phyloP scores from a whole-genome alignment of 2,113 vertebrate species.

The Spilogale gracilis region DNA sequence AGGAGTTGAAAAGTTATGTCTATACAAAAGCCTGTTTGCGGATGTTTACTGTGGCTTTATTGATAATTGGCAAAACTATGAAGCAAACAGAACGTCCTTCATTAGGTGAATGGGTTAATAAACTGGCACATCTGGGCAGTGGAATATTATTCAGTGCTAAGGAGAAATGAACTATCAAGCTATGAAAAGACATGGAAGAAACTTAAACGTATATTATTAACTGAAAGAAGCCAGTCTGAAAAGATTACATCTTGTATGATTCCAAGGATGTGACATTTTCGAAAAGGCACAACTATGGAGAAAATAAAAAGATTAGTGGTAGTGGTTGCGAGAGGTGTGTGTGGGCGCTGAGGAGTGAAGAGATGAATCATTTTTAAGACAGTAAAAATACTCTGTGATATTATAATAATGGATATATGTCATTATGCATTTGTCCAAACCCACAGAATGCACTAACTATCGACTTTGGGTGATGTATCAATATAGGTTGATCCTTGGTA shows the following conservation, averaged over 20 bases:
- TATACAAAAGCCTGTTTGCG: background rate
- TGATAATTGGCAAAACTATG: background rate
- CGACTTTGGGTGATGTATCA: background rate
- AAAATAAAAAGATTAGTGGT: background rate
- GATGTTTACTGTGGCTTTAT: background rate
- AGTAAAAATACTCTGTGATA: background rate
- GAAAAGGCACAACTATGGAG: background rate
- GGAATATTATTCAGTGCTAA: background rate
- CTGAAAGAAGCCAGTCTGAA: background rate
- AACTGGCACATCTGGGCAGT: background rate
- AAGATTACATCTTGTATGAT: background rate
- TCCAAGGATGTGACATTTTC: background rate
- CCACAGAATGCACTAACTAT: background rate
- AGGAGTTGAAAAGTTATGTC: background rate
- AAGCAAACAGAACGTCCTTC: background rate
- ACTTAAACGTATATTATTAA: background rate
- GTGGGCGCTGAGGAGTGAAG: no score
- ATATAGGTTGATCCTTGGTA: background rate
- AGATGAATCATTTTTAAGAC: background rate
- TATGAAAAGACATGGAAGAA: background rate
- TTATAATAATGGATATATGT: background rate
- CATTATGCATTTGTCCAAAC: background rate
- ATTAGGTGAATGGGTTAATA: background rate
- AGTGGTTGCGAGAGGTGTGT: background rate
- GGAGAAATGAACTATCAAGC: background rate